phyloP scores from a whole-genome alignment of 2,888 invertebrate species.

The Acholoe squamosa region DNA sequence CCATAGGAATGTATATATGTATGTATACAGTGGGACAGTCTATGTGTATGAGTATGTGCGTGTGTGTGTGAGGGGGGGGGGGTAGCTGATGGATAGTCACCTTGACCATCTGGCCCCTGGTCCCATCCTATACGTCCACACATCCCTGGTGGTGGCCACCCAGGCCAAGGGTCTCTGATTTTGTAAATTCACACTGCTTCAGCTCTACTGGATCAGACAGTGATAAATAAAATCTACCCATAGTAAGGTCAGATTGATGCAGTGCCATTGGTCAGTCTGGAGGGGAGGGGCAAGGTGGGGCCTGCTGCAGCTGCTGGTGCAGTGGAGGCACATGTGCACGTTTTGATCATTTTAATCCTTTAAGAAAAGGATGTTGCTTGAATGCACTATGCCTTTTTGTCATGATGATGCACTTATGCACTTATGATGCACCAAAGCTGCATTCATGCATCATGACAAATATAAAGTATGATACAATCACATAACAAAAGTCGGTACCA shows the following conservation, averaged over 20 bases:
- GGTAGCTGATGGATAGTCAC: not conserved
- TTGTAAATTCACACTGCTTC: not conserved
- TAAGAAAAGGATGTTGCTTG: not conserved
- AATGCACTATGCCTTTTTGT: not conserved
- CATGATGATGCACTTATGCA: not conserved
- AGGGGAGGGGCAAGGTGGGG: not conserved
- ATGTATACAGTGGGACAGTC: no score
- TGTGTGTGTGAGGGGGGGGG: not conserved
- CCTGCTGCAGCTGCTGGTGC: not conserved
- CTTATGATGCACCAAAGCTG: no score
- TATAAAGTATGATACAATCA: no score
- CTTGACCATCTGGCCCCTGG: not conserved
- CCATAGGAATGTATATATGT: no score
- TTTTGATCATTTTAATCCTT: not conserved
- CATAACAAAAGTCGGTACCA: no score
- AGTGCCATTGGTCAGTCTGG: not conserved
- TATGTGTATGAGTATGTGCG: no score
- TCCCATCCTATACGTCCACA: not conserved
- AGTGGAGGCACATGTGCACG: not conserved
- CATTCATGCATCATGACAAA: no score
- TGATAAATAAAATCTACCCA: no score
- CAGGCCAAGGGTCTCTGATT: not conserved
- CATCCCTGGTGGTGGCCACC: slow-evolving; percentile 1
- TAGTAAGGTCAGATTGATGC: not conserved
- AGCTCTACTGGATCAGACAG: not conserved